These are phyloP conservation scores for Digitonthophagus gazella DNA, from an alignment of 2,888 invertebrate genomes.

Conservation along the genomic window DNA sequence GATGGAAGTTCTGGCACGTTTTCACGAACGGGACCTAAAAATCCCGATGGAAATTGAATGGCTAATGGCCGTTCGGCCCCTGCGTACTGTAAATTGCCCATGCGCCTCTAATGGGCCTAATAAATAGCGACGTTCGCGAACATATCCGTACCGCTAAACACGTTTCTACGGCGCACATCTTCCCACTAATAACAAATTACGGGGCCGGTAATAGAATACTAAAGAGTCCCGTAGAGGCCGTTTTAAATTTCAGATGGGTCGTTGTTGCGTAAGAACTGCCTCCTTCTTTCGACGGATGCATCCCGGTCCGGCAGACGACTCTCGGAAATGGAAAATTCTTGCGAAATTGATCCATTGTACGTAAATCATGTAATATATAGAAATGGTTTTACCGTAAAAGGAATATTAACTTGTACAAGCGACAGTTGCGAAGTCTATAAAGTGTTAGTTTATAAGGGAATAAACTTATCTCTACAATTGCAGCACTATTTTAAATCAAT, in stretches of 20 bases:
- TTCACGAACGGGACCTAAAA: constrained; percentile 10
- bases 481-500: background rate
- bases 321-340: background rate
- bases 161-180: constrained; percentile 11
- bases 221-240: constrained; percentile 6
- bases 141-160: constrained; percentile 13
- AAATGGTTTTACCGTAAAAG: background rate
- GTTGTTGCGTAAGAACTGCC: background rate
- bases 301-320: background rate
- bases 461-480: no score
- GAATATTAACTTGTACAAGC: background rate
- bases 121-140: constrained; percentile 10
- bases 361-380: background rate
- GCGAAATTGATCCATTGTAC: background rate
- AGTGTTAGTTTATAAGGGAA: no score
- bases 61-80: constrained; percentile 8
- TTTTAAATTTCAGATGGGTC: background rate
- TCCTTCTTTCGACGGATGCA: background rate
- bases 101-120: constrained; percentile 14
- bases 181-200: constrained; percentile 18
- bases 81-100: constrained; percentile 9
- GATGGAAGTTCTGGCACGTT: background rate
- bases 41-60: constrained; percentile 13
- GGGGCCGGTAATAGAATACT: constrained; percentile 13
- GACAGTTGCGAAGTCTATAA: background rate